A percentile compares a stretch with the other conserved stretches of the same genome.
Conservation (phyloP, 2,888 invertebrate genomes). For the Allophyes oxyacanthae region DNA sequence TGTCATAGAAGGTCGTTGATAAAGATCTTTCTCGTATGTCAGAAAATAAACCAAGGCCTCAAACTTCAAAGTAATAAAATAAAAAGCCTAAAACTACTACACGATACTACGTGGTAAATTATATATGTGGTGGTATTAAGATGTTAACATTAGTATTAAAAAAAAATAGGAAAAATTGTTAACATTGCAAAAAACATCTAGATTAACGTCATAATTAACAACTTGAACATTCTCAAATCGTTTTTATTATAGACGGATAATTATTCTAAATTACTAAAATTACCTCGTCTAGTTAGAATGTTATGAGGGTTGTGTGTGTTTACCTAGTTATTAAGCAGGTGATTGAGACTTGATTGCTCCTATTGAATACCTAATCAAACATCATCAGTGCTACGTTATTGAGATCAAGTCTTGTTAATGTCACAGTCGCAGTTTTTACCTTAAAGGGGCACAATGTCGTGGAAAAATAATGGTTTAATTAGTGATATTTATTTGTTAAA, state of each 20-base stretch:
- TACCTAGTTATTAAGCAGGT: conserved; percentile 43
- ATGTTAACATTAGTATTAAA: too few species aligned
- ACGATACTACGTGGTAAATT: too few species aligned
- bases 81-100: background rate
- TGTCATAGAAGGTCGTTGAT: conserved; percentile 40
- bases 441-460: conserved; percentile 52
- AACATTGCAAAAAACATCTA: conserved; percentile 17
- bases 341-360: conserved; percentile 58
- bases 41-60: conserved; percentile 5
- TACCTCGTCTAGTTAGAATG: conserved; percentile 32
- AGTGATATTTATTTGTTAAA: conserved; percentile 54
- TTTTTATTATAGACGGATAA: conserved; percentile 32
- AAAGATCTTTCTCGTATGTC: conserved; percentile 30
- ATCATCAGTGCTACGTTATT: conserved; percentile 46
- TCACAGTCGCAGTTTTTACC: conserved; percentile 54
- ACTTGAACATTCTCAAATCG: conserved; percentile 29
- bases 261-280: conserved; percentile 36
- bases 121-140: too few species aligned
- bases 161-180: too few species aligned
- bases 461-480: conserved; percentile 49
- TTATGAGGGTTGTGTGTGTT: conserved; percentile 34
- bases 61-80: too few species aligned
- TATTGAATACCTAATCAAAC: conserved; percentile 62
- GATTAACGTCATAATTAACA: conserved; percentile 16
- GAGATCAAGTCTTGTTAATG: conserved; percentile 44